Percentiles rank a stretch among this genome's conserved stretches.
Evolutionary conservation across 2,113 vertebrate species (phyloP).

Genomic region (Archilochus colubris): DNA sequence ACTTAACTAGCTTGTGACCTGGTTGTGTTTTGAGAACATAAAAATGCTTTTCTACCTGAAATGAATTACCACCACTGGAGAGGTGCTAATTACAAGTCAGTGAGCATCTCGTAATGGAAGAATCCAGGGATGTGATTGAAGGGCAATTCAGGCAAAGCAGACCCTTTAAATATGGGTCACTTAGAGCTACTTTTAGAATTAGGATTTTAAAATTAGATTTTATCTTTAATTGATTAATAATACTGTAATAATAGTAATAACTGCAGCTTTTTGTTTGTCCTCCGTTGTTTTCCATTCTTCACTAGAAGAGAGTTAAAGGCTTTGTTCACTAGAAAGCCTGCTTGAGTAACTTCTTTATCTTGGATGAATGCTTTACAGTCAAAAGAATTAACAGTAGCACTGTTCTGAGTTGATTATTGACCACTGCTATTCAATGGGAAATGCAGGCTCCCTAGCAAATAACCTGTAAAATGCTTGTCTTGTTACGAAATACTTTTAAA

Average conservation of each 20-base stretch:
- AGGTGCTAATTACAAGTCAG: neutral
- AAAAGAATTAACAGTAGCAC: neutral
- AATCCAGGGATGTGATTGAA: neutral
- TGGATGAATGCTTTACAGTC: neutral
- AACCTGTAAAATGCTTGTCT: neutral
- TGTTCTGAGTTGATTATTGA: neutral
- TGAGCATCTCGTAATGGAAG: neutral
- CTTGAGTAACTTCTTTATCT: neutral
- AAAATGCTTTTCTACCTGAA: neutral
- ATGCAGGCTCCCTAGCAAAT: neutral
- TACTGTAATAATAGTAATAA: neutral
- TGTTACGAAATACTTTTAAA: neutral
- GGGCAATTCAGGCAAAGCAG: neutral
- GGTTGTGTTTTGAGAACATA: neutral
- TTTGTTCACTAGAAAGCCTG: neutral
- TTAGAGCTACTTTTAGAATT: neutral
- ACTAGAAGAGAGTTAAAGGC: neutral
- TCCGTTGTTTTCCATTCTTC: neutral
- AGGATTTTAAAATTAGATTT: conserved; percentile 8
- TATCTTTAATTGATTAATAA: neutral
- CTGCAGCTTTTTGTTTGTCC: neutral
- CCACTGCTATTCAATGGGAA: neutral
- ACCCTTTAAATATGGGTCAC: neutral
- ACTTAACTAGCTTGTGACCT: neutral
- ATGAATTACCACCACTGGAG: neutral